phyloP scores from a whole-genome alignment of 1,140 invertebrate species.

The Hycleus phaleratus region DNA sequence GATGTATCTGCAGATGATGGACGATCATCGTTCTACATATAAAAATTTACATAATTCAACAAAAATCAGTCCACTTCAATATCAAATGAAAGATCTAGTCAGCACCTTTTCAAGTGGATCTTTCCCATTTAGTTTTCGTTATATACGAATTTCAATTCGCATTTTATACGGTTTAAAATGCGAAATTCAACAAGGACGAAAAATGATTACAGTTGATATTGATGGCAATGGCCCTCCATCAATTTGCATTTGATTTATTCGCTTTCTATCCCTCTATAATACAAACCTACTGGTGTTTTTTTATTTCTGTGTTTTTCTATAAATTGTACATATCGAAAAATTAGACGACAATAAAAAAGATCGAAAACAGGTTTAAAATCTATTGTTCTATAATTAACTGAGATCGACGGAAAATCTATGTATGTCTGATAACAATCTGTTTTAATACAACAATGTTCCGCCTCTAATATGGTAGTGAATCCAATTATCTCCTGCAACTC shows the following conservation, averaged over 20 bases:
- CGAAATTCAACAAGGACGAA: no score
- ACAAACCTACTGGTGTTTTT: no score
- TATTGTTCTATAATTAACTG: slow-evolving; percentile 10
- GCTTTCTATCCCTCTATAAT: no score
- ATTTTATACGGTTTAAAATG: no score
- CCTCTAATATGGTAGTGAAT: slow-evolving; percentile 15
- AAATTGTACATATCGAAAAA: no score
- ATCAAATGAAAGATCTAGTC: slow-evolving; percentile 27
- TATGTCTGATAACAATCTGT: slow-evolving; percentile 14
- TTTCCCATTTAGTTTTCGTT: slow-evolving; percentile 4
- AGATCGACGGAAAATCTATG: slow-evolving; percentile 1
- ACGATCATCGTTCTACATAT: slow-evolving; percentile 12
- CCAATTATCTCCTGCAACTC: slow-evolving; percentile 19
- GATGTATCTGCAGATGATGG: slow-evolving; percentile 23
- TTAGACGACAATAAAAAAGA: no score
- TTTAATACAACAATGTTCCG: slow-evolving; percentile 12
- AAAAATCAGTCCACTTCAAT: slow-evolving; percentile 35
- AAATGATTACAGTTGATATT: no score
- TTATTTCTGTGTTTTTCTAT: no score
- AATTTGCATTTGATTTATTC: no score
- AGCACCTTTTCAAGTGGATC: slow-evolving; percentile 39
- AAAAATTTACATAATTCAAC: slow-evolving; percentile 40
- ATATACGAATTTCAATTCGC: no score
- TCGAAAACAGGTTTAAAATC: no score
- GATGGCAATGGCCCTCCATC: no score